Conservation (phyloP, 2,113 vertebrate species). For the Campylomormyrus numenius region DNA sequence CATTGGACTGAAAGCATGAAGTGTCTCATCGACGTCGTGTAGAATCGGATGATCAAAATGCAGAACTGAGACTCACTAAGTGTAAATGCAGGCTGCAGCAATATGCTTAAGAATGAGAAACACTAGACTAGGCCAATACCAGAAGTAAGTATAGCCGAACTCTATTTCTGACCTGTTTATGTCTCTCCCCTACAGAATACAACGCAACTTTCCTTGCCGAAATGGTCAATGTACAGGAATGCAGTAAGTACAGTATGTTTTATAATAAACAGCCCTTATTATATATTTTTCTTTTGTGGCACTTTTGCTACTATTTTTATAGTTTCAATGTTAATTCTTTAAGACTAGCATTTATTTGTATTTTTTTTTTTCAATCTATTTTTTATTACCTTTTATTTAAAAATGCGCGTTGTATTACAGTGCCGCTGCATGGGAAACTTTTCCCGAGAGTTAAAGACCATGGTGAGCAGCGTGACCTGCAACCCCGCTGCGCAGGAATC, state of each 20-base stretch:
- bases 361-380: neutral
- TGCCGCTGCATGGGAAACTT: neutral
- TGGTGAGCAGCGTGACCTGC: neutral
- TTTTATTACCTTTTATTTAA: neutral
- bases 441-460: neutral
- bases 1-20: neutral
- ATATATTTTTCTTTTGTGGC: neutral
- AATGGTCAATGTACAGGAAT: accelerated
- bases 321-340: neutral
- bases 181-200: neutral
- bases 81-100: neutral
- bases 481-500: neutral
- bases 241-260: neutral
- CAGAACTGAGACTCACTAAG: neutral
- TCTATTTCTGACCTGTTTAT: neutral
- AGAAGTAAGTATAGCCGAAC: neutral
- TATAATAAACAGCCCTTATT: neutral
- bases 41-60: neutral
- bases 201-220: neutral
- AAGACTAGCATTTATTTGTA: neutral
- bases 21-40: neutral
- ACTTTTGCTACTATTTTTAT: neutral
- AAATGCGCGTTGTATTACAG: neutral
- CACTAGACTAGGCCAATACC: neutral
- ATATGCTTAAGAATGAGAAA: neutral